A percentile compares a stretch with the other conserved stretches of the same genome.
phyloP scores from a whole-genome alignment of 2,797 vertebrate genomes.

The Girardinus metallicus region DNA sequence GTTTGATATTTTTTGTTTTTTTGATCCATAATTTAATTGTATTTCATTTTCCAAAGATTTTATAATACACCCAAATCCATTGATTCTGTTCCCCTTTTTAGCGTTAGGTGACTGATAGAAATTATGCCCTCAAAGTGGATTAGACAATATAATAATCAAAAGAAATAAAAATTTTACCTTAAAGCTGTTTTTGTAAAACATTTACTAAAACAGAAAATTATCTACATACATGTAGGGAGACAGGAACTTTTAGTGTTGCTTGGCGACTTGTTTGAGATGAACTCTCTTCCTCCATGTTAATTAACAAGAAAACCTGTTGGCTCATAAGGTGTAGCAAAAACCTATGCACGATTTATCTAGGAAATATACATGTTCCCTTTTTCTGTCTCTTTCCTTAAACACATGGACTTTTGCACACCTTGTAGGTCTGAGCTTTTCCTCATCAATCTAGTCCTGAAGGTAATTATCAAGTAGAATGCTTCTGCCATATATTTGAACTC shows the following conservation, averaged over 20 bases:
- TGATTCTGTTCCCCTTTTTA: not conserved
- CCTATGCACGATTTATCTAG: not conserved
- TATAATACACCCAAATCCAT: not conserved
- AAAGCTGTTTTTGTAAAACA: conserved; percentile 16
- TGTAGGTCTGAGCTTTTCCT: conserved; percentile 33
- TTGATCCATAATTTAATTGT: not conserved
- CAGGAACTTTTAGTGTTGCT: conserved; percentile 74
- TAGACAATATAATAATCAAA: not conserved
- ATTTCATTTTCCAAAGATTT: not conserved
- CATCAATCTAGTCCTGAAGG: conserved; percentile 39
- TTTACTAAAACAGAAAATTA: conserved; percentile 28
- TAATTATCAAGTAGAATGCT: conserved; percentile 39
- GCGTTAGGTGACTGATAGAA: not conserved
- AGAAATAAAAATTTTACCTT: too few relatives aligned
- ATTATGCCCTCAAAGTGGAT: not conserved
- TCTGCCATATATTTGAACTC: not conserved
- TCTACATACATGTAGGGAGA: conserved; percentile 53
- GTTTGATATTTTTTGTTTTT: not conserved
- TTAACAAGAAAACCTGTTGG: conserved; percentile 76
- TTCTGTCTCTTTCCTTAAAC: conserved; percentile 13
- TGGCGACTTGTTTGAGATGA: conserved; percentile 71
- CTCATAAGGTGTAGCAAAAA: conserved; percentile 53
- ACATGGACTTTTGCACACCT: not conserved
- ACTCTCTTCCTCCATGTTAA: conserved; percentile 66
- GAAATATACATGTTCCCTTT: conserved; percentile 22